Conservation (phyloP, 2,888 invertebrate species). For the Limnephilus marmoratus region DNA sequence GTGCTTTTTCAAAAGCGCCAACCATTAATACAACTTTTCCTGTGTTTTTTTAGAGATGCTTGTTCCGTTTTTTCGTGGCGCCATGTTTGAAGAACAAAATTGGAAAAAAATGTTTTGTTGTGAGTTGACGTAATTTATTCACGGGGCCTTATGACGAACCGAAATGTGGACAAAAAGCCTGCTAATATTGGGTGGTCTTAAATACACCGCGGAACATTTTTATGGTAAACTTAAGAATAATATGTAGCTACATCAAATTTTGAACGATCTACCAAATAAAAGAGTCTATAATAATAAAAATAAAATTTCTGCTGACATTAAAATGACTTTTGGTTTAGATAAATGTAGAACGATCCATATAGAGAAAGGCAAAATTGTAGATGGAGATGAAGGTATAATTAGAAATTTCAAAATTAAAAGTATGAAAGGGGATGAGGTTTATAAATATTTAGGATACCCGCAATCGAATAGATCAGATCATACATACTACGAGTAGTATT, state of each 20-base stretch:
- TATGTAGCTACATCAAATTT: neutral
- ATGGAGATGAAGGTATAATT: too few species aligned
- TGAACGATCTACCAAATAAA: too few species aligned
- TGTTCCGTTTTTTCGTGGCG: neutral
- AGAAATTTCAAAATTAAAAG: too few species aligned
- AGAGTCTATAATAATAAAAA: neutral
- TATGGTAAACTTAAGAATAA: neutral
- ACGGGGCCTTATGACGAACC: slow-evolving; percentile 25
- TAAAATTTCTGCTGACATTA: too few species aligned
- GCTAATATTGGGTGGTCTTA: slow-evolving; percentile 24
- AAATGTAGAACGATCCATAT: too few species aligned
- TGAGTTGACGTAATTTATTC: slow-evolving; percentile 33
- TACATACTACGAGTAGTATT: too few species aligned
- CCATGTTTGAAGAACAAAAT: neutral
- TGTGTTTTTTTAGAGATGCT: neutral
- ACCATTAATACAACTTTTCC: neutral
- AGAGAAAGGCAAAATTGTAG: too few species aligned
- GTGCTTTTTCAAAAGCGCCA: neutral
- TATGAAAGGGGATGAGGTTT: too few species aligned
- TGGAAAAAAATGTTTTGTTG: slow-evolving; percentile 24
- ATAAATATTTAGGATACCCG: too few species aligned
- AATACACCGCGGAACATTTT: neutral
- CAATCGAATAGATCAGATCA: too few species aligned
- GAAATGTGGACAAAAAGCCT: slow-evolving; percentile 31
- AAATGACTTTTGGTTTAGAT: too few species aligned